Evolutionary conservation across 2,113 vertebrate genomes (phyloP), one percentile per base, ranked within the genome.

Genomic region (Eolophus roseicapilla): DNA sequence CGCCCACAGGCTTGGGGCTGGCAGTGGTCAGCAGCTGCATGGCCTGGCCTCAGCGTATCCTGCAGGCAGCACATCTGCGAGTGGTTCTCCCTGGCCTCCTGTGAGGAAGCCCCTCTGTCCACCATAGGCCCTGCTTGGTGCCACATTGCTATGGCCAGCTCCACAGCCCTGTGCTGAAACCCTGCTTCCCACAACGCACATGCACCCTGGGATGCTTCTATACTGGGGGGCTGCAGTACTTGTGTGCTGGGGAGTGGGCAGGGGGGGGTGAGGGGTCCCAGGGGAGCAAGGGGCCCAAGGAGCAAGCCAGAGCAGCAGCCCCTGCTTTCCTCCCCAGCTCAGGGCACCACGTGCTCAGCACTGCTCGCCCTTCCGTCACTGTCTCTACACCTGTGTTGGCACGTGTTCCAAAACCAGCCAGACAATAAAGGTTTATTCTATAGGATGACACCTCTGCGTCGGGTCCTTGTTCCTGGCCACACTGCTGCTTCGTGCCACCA

Each of bases 341-440:
- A 4, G 82, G 78, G 68, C 68, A 47, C 77, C 25, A 3, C 0
- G 24, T 84, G 82, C 76, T 83, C 92, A 59, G 82, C 1, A 5
- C 69, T 1, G 1, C 76, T 78, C 1, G 3, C 35, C 39, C 53
- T 60, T 81, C 64, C 57, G 12, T 84, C 91, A 88, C 94, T 0
- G 2, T 92, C 77, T 81, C 71, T 73, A 79, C 86, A 94, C 86
- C 65, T 0, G 8, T 7, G 23, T 57, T 92, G 90, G 91, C 90
- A 80, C 13, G 3, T 95, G 82, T 97, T 92, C 68, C 84, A 63
- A 75, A 88, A 96, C 94, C 86, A 94, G 93, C 74, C 59, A 86
- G 92, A 82, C 73, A 97, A 97, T 97, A 97, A 97, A 91, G 37
- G 75, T 93, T 84, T 92, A 90, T 75, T 80, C 79, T 77, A 47